Percentiles rank a stretch among this genome's conserved stretches.
These are phyloP conservation scores for Turdus rufiventris DNA, from an alignment of 2,113 vertebrate genomes.

Conservation along the genomic window DNA sequence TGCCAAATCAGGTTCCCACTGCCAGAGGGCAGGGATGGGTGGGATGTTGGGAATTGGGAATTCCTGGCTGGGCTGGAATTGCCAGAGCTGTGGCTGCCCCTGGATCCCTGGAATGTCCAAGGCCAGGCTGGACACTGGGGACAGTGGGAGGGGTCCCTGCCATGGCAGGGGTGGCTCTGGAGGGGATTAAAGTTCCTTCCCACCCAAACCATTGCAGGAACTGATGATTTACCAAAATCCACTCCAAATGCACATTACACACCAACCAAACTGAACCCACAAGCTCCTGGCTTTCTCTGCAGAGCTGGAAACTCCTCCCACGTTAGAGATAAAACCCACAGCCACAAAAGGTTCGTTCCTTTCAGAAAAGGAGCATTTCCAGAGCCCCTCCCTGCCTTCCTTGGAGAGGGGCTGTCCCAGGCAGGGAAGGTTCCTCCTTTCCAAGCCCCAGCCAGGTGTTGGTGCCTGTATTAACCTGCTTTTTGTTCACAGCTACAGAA, in stretches of 20 bases:
- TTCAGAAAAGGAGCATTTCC: background rate
- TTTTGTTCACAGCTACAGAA: background rate
- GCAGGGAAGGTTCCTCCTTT: background rate
- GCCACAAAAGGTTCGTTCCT: background rate
- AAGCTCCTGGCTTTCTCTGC: background rate
- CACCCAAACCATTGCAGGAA: background rate
- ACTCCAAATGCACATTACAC: background rate
- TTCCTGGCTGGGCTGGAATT: background rate
- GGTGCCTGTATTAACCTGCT: background rate
- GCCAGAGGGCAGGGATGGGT: background rate
- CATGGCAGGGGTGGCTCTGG: background rate
- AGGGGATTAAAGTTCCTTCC: accelerated
- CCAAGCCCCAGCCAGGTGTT: background rate
- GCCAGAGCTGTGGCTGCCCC: background rate
- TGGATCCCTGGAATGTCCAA: background rate
- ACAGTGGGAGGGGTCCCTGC: background rate
- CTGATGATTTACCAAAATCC: background rate
- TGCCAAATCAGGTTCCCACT: background rate
- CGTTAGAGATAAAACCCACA: background rate
- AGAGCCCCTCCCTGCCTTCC: background rate
- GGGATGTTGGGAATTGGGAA: background rate
- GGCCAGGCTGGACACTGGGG: background rate
- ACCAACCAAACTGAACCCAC: background rate
- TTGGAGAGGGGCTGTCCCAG: background rate
- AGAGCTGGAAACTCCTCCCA: background rate